A percentile compares a stretch with the other conserved stretches of the same genome.
Evolutionary conservation across 2,113 vertebrate genomes (phyloP).

Genomic region (Chrysemys picta): DNA sequence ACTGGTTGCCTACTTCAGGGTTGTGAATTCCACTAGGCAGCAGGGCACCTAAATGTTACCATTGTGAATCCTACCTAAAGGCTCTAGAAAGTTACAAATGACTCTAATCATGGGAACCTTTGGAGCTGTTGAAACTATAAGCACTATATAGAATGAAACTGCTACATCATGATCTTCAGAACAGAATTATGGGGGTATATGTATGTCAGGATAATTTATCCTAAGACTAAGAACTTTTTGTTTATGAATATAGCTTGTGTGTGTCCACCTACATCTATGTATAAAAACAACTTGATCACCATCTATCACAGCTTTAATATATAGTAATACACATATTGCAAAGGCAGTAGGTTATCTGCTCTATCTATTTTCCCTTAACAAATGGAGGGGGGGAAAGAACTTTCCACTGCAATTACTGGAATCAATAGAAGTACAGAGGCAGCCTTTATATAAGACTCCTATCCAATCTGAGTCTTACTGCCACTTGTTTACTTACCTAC

Average conservation of each 20-base stretch:
- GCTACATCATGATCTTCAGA: background rate
- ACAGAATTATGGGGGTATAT: background rate
- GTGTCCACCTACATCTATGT: background rate
- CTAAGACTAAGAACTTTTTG: background rate
- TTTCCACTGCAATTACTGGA: background rate
- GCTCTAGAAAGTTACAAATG: conserved; percentile 27
- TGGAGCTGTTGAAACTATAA: conserved; percentile 12
- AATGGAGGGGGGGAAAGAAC: background rate
- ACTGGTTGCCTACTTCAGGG: background rate
- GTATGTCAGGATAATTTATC: background rate
- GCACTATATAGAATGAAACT: conserved; percentile 12
- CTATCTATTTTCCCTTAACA: background rate
- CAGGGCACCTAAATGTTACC: background rate
- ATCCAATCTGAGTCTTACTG: background rate
- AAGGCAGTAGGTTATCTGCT: background rate
- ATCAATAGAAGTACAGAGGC: background rate
- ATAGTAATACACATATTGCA: background rate
- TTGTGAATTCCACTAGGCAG: background rate
- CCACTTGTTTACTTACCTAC: background rate
- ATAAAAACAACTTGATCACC: background rate
- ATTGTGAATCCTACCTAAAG: background rate
- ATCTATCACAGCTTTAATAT: background rate
- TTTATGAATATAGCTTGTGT: background rate
- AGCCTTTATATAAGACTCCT: background rate
- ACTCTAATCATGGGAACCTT: background rate